Evolutionary conservation across 2,888 invertebrate species (phyloP), one percentile per base, ranked within the genome.

Genomic region (Cephus nigrinus): DNA sequence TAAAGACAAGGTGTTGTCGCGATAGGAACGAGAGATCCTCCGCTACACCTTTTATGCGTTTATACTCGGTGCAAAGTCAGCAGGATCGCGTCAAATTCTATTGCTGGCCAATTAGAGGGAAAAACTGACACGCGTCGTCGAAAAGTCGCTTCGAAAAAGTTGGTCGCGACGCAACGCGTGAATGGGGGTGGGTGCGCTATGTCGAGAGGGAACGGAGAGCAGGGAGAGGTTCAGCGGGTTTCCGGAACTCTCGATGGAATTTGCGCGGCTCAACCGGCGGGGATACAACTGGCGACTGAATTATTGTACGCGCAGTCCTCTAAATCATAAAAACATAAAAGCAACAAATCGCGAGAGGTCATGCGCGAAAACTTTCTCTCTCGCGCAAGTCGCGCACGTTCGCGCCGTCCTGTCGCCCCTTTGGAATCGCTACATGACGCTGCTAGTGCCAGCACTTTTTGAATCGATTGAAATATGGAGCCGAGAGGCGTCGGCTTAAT

Each of bases 391-490:
- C 79, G 68, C 75, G 76, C 74, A 75, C 74, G 68, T 69, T 40
- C 55, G 75, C 74, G 78, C 73, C 73, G 79, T 73, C 55, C 72
- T 71, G 78, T 73, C 76, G 77, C 69, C 73, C 74, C 40, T 74
- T 77, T 73, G 77, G 76, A 73, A 32, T 3, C 68, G 74, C 75
- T 33, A 75, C 76, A 77, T 74, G 55, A 40, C 40, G 80, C 80
- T 30, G 71, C 71, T 78, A 80, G 75, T 80, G 79, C 80, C 82
- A 84, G 82, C 81, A 80, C 82, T 88, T 88, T 87, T 86, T 82
- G 82, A 87, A 86, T 83, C 87, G 88, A 89, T 89, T 87, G 87
- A 89, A 89, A 89, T 89, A 87, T 88, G 84, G 87, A 85, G 83
- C 81, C 82, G 77, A 78, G 81, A 80, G 81, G 77, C 79, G 75